Base-by-base conservation (phyloP, 1,140 invertebrate species). In the Psilanteris sp. region DNA sequence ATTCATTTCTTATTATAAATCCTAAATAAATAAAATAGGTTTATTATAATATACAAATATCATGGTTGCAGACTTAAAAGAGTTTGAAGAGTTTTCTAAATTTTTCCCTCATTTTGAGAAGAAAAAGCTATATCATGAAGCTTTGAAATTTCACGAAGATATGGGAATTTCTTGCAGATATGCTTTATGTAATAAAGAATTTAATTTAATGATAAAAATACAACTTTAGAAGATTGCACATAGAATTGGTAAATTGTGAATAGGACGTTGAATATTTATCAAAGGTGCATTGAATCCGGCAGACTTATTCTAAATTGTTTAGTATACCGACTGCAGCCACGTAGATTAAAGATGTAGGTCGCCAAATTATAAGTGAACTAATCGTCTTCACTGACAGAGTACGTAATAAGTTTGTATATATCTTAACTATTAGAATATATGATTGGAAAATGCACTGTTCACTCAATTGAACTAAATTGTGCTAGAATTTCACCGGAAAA, bases 211-310 rank as follows among this genome's bases (percentile, higher is more conserved):
- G n/a, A n/a, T n/a, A n/a, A n/a, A n/a, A n/a, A n/a, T n/a, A n/a
- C n/a, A n/a, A n/a, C 20, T 83, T 85, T 64, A 92, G 94, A 77
- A 92, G 92, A 34, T 88, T 95, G 36, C 93, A 97, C 43, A 95
- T 96, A 0, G 95, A 97, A 74, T 88, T 96, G 72, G 93, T 97
- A 7, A 91, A 93, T 46, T 98, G 97, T 86, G 91, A 92, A 15
- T 95, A 93, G n/a, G 96, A 98, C 84, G 92, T 93, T 10, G 98
- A 99, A 88, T 99, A 97, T 89, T 89, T 98, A 66, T 96, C 96
- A 10, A 99, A 99, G 90, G 90, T 99, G 16, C 94, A 97, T 80
- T 98, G 97, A 83, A 87, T 97, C 26, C 91, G 97, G 26, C 89
- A 94, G 44, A 96, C 96, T 18, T 96, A 97, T 84, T 92, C 94